Percentiles rank a stretch among this genome's conserved stretches.
phyloP scores from a whole-genome alignment of 2,113 vertebrate genomes.

The Cisticola juncidis region DNA sequence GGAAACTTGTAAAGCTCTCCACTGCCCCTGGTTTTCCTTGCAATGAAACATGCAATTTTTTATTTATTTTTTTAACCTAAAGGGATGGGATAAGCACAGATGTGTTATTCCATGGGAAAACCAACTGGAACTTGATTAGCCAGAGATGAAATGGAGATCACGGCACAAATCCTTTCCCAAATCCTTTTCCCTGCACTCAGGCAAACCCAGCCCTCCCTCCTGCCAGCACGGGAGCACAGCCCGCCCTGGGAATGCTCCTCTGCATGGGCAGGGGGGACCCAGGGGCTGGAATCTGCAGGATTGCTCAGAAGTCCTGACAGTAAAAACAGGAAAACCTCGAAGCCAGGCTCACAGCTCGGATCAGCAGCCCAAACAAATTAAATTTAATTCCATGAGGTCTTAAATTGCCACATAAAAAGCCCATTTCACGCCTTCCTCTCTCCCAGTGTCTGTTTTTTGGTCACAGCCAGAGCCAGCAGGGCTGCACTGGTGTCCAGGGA shows the following conservation, averaged over 20 bases:
- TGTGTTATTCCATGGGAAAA: too few species aligned
- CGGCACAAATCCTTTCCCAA: fast-evolving
- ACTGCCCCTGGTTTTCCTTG: background rate
- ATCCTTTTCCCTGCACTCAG: fast-evolving
- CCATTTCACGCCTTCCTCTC: background rate
- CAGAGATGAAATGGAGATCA: background rate
- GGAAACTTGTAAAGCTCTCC: background rate
- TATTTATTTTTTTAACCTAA: background rate
- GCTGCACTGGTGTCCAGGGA: background rate
- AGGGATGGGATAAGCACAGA: background rate
- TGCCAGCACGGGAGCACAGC: background rate
- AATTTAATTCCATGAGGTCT: background rate
- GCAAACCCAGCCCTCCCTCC: background rate
- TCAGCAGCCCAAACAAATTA: background rate
- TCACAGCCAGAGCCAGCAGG: background rate
- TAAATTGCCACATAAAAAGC: background rate
- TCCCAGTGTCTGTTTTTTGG: background rate
- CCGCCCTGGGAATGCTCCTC: background rate
- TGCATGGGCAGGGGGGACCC: fast-evolving
- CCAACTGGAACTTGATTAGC: background rate
- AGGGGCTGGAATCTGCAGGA: background rate
- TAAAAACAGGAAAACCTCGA: background rate
- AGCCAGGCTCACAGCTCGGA: background rate
- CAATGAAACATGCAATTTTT: background rate
- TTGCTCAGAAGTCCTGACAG: background rate